Conservation (phyloP, 2,888 invertebrate genomes). For the Hermaeophaga mercurialis region DNA sequence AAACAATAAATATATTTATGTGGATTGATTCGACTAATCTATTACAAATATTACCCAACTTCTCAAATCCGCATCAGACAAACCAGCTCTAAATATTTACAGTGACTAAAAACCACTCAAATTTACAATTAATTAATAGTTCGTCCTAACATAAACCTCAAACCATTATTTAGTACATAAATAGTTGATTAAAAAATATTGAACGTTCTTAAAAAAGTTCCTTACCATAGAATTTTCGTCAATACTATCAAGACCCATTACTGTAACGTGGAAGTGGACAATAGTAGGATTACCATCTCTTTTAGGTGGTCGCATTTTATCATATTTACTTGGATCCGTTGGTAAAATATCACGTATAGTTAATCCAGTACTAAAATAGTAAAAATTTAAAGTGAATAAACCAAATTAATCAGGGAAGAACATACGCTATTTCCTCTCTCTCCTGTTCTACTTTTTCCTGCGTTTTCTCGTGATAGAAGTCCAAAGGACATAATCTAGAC, state of each 20-base stretch:
- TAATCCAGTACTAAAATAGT: constrained; percentile 67
- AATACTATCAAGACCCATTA: constrained; percentile 94
- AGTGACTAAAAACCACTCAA: too few relatives aligned
- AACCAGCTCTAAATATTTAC: too few relatives aligned
- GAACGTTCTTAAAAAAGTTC: constrained; percentile 1
- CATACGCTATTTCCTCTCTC: constrained; percentile 46
- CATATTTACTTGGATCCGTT: constrained; percentile 84
- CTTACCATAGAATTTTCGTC: constrained; percentile 93
- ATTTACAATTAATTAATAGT: too few relatives aligned
- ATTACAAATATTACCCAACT: too few relatives aligned
- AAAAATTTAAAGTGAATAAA: constrained; percentile 7
- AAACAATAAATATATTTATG: too few relatives aligned
- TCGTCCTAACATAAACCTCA: too few relatives aligned
- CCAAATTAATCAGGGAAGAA: constrained; percentile 13
- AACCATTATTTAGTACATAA: too few relatives aligned
- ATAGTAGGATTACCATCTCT: constrained; percentile 86
- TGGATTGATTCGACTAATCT: too few relatives aligned
- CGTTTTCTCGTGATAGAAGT: constrained; percentile 48
- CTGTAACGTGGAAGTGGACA: constrained; percentile 90
- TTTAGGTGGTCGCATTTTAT: constrained; percentile 93
- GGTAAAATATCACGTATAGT: constrained; percentile 85
- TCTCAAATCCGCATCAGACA: too few relatives aligned
- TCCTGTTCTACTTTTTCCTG: constrained; percentile 43
- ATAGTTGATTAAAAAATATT: not conserved
- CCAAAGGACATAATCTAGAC: constrained; percentile 49